Percentiles rank a stretch among this genome's conserved stretches.
Conservation (phyloP, 2,888 invertebrate species). For the Lasioglossum pauxillum region DNA sequence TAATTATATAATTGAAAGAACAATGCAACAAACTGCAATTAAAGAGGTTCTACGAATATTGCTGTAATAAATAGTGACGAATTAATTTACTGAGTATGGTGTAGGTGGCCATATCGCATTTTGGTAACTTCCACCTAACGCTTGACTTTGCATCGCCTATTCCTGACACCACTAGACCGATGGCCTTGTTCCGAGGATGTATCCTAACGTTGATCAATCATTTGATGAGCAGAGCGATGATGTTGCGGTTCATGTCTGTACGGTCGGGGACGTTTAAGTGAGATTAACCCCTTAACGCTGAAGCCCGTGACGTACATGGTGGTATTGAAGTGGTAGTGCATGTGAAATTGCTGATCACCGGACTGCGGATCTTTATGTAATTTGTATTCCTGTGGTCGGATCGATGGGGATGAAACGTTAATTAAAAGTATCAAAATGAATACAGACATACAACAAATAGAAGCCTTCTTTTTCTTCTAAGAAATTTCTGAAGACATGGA, state of each 20-base stretch:
- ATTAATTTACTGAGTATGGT: background rate
- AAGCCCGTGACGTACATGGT: background rate
- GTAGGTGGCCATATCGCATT: background rate
- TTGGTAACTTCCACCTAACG: constrained; percentile 51
- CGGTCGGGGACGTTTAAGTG: constrained; percentile 7
- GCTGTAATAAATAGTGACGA: background rate
- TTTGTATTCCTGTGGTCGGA: background rate
- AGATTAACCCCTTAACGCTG: constrained; percentile 4
- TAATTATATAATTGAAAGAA: too few relatives aligned
- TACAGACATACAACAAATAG: background rate
- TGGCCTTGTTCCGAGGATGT: constrained; percentile 2
- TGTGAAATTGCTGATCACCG: constrained; percentile 4
- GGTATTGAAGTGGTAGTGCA: background rate
- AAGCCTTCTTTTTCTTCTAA: background rate
- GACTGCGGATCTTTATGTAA: background rate
- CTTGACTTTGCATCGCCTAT: constrained; percentile 54
- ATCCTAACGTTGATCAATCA: constrained; percentile 25
- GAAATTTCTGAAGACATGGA: background rate
- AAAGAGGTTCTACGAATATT: too few relatives aligned
- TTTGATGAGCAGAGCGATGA: background rate
- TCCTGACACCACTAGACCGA: constrained; percentile 10
- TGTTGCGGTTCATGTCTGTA: constrained; percentile 7
- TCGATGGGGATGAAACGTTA: background rate
- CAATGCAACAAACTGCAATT: too few relatives aligned
- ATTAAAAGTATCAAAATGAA: too few relatives aligned